Conservation (phyloP, 2,888 invertebrate genomes). For the Clanis bilineata region DNA sequence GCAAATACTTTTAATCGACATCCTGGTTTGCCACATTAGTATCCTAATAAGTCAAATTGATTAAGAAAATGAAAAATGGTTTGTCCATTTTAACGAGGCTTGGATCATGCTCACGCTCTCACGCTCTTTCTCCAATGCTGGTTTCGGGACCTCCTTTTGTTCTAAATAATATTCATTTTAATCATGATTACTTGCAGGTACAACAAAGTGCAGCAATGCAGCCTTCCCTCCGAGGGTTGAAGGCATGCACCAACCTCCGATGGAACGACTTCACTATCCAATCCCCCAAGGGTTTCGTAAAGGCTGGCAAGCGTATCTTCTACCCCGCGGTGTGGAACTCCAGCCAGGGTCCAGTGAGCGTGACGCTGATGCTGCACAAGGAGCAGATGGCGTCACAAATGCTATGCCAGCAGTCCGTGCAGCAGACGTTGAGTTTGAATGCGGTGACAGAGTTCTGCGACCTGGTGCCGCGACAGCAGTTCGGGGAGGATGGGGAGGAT, state of each 20-base stretch:
- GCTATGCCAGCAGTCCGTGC: constrained; percentile 84
- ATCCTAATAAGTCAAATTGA: no score
- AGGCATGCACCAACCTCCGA: constrained; percentile 87
- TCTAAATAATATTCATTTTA: background rate
- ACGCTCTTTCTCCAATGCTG: no score
- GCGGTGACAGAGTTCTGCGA: constrained; percentile 92
- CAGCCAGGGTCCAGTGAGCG: constrained; percentile 84
- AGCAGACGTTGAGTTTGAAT: constrained; percentile 84
- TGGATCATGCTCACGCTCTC: no score
- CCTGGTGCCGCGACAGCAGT: constrained; percentile 86
- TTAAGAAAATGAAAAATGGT: no score
- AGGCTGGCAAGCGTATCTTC: constrained; percentile 87
- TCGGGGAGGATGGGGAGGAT: constrained; percentile 84
- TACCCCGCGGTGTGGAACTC: constrained; percentile 89
- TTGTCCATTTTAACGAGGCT: no score
- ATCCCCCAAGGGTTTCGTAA: constrained; percentile 77
- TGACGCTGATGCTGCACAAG: constrained; percentile 85
- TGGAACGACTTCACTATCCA: constrained; percentile 88
- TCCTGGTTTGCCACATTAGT: no score
- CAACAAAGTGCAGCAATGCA: constrained; percentile 88
- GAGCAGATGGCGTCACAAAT: constrained; percentile 84
- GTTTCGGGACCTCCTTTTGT: no score
- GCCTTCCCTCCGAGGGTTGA: constrained; percentile 86
- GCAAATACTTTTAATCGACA: no score
- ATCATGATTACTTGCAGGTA: constrained; percentile 48